Evolutionary conservation across 2,113 vertebrate genomes (phyloP).

Genomic region (Craseonycteris thonglongyai): DNA sequence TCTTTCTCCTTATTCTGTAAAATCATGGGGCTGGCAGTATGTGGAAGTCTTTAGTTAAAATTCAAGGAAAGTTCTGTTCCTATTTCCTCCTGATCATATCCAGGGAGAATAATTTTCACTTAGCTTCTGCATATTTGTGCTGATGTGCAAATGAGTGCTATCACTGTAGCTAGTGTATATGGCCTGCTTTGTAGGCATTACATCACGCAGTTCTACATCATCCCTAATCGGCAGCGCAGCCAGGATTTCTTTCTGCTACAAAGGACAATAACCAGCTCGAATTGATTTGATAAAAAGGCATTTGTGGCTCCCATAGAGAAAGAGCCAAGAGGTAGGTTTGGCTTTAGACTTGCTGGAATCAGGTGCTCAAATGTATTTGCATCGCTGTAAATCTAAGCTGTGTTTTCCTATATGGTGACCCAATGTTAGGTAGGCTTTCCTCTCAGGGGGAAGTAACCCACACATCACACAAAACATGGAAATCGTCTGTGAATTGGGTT

Average conservation of each 20-base stretch:
- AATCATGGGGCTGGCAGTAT: not conserved
- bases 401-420: not conserved
- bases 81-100: not conserved
- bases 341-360: not conserved
- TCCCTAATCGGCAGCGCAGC: not conserved
- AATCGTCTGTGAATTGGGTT: not conserved
- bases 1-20: not conserved
- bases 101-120: not conserved
- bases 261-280: not conserved
- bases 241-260: not conserved
- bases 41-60: conserved; percentile 5
- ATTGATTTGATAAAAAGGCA: not conserved
- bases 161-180: not conserved
- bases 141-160: not conserved
- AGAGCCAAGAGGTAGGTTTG: not conserved
- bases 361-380: not conserved
- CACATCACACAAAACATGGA: not conserved
- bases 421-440: not conserved
- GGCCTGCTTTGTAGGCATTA: not conserved
- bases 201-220: not conserved
- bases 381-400: not conserved
- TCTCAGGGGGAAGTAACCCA: not conserved
- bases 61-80: not conserved
- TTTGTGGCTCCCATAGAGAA: not conserved
- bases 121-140: not conserved